Percentiles rank a stretch among this genome's conserved stretches.
These are phyloP conservation scores for Chamaedrilus cognettii DNA, from an alignment of 2,888 invertebrate genomes.

Conservation along the genomic window DNA sequence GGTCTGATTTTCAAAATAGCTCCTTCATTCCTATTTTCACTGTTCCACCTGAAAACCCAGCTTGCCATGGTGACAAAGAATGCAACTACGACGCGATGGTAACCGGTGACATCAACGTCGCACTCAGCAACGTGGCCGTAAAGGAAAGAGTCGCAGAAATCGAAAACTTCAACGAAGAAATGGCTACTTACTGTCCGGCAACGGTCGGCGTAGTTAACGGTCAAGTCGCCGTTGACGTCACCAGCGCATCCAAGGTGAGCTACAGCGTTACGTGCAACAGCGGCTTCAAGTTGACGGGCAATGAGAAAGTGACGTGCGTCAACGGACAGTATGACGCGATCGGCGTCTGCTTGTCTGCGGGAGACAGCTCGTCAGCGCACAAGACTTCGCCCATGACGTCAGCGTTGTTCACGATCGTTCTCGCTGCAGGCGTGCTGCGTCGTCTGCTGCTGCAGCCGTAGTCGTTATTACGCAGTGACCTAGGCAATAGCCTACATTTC, in stretches of 20 bases:
- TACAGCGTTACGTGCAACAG: constrained; percentile 7
- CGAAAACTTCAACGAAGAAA: no score
- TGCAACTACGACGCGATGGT: constrained; percentile 14
- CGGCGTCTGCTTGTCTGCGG: no score
- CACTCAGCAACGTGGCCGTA: constrained; percentile 2
- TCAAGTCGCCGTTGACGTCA: constrained; percentile 1
- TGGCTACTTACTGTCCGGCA: constrained; percentile 6
- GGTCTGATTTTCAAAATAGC: constrained; percentile 19
- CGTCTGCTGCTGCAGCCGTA: no score
- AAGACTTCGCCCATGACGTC: no score
- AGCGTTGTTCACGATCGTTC: no score
- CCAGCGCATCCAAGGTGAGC: background rate
- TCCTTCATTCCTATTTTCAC: constrained; percentile 15
- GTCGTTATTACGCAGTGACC: no score
- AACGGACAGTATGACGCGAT: constrained; percentile 8
- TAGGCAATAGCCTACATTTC: no score
- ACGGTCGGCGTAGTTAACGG: constrained; percentile 9
- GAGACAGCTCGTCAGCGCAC: no score
- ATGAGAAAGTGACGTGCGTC: constrained; percentile 6
- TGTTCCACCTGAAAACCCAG: background rate
- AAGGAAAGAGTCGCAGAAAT: background rate
- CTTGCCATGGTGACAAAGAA: constrained; percentile 4
- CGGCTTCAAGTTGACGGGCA: constrained; percentile 7
- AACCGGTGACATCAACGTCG: constrained; percentile 10
- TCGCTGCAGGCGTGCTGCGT: no score